These are phyloP conservation scores for Chlorospingus semifuscus DNA, from an alignment of 2,797 vertebrate species.

Conservation along the genomic window DNA sequence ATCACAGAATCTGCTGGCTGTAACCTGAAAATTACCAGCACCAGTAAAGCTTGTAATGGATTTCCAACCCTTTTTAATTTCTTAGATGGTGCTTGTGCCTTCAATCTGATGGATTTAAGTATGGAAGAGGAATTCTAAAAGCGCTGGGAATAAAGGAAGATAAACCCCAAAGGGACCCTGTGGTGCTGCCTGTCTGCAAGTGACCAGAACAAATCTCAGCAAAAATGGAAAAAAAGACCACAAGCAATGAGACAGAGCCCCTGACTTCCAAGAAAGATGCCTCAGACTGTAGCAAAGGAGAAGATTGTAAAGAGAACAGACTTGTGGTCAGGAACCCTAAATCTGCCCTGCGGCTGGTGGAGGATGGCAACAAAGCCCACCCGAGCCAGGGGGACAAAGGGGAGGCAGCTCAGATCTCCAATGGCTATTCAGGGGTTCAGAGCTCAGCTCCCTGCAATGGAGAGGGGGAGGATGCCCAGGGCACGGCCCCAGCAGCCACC, in stretches of 20 bases:
- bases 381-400: constrained; percentile 61
- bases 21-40: neutral
- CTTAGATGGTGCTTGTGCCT: constrained; percentile 40
- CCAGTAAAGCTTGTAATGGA: neutral
- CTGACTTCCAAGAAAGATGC: constrained; percentile 68
- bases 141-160: neutral
- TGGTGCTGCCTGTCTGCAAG: neutral
- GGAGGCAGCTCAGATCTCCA: constrained; percentile 84
- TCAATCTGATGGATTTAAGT: neutral
- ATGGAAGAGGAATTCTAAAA: neutral
- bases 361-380: constrained; percentile 53
- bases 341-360: constrained; percentile 71
- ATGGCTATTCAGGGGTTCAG: constrained; percentile 86
- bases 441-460: constrained; percentile 72
- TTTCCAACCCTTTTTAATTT: neutral
- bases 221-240: constrained; percentile 86
- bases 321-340: constrained; percentile 72
- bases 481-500: constrained; percentile 68
- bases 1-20: neutral
- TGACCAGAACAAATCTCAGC: neutral
- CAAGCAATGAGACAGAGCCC: constrained; percentile 69
- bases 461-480: constrained; percentile 64
- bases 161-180: neutral
- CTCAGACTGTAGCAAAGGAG: constrained; percentile 69
- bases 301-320: constrained; percentile 80